Evolutionary conservation across 2,113 vertebrate species (phyloP).

Genomic region (Panurus biarmicus): DNA sequence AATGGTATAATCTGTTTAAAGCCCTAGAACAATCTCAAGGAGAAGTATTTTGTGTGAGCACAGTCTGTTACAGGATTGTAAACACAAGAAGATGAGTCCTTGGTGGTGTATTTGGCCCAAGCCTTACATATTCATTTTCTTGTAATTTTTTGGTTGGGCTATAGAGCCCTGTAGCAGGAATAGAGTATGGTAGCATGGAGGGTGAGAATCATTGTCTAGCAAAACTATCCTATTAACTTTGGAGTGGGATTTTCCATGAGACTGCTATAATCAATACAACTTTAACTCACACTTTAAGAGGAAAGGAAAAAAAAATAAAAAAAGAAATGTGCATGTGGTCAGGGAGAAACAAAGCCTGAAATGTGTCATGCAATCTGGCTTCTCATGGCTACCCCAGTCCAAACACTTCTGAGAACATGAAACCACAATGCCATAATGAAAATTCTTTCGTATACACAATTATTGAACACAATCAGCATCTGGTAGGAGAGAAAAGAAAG

Average conservation of each 20-base stretch:
- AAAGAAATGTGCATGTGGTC: not conserved
- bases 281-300: not conserved
- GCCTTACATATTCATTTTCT: accelerated
- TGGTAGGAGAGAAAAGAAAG: not conserved
- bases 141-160: not conserved
- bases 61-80: not conserved
- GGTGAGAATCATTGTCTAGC: not conserved
- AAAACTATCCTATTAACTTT: not conserved
- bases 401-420: slow-evolving; percentile 47
- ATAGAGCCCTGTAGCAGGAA: not conserved
- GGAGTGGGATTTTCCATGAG: not conserved
- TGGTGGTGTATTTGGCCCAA: not conserved
- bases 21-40: not conserved
- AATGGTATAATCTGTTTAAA: not conserved
- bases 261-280: not conserved
- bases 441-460: not conserved
- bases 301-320: not conserved
- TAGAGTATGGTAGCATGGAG: not conserved
- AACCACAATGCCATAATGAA: slow-evolving; percentile 49
- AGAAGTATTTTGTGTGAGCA: not conserved
- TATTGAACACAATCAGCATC: slow-evolving; percentile 27
- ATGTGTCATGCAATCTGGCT: slow-evolving; percentile 19
- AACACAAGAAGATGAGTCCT: not conserved
- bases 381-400: not conserved
- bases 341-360: slow-evolving; percentile 27